Evolutionary conservation across 2,797 vertebrate species (phyloP).

Genomic region (Synaphobranchus kaupii): DNA sequence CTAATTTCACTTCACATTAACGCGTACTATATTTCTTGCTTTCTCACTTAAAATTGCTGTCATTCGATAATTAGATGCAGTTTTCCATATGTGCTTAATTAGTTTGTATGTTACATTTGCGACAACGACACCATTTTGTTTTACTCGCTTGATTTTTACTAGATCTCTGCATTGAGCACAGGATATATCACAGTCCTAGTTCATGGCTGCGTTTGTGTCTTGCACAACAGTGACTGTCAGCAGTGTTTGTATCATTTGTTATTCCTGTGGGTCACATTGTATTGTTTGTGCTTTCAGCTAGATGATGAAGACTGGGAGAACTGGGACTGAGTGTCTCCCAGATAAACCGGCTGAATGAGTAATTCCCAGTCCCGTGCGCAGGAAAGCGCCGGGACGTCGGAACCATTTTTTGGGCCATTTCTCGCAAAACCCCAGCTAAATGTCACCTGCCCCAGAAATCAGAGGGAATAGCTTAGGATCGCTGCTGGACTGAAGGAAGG

Average conservation of each 20-base stretch:
- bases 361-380: slow-evolving; percentile 69
- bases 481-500: neutral
- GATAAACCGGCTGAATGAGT: slow-evolving; percentile 69
- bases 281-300: slow-evolving; percentile 69
- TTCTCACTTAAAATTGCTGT: no score
- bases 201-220: no score
- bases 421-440: slow-evolving; percentile 48
- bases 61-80: no score
- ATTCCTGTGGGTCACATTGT: neutral
- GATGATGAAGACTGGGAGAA: slow-evolving; percentile 97
- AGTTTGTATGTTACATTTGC: no score
- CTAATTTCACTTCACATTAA: neutral
- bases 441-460: slow-evolving; percentile 40
- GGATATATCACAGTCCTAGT: no score
- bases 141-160: no score
- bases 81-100: no score
- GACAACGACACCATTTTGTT: no score
- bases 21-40: neutral
- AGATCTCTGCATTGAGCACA: no score
- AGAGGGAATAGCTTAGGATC: slow-evolving; percentile 54
- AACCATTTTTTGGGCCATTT: slow-evolving; percentile 54
- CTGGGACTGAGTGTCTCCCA: slow-evolving; percentile 84
- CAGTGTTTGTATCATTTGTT: neutral
- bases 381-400: slow-evolving; percentile 53
- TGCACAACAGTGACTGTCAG: neutral